Percentiles rank a stretch among this genome's conserved stretches.
Evolutionary conservation across 35 echinoderm and acorn worm genomes (phyloP).

Genomic region (Holothuria glaberrima): DNA sequence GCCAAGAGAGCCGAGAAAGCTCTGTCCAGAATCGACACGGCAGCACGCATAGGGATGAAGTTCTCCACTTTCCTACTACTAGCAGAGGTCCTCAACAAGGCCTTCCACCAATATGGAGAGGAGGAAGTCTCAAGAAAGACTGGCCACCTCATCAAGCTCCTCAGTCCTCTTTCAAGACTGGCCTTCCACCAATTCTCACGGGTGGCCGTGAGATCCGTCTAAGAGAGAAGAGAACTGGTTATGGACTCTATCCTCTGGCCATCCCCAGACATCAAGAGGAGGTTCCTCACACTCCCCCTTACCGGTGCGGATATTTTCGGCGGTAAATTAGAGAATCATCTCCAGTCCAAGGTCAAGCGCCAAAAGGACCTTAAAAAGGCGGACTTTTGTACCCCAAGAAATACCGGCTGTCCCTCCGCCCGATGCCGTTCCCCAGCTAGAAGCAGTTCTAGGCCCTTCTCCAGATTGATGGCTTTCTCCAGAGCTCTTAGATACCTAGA

Average conservation of each 20-base stretch:
- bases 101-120: not conserved
- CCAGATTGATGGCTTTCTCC: not conserved
- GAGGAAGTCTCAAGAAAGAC: not conserved
- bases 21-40: not conserved
- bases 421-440: too few relatives aligned
- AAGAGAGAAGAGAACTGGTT: not conserved
- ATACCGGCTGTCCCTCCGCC: too few relatives aligned
- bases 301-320: not conserved
- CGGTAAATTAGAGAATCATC: not conserved
- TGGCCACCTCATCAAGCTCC: not conserved
- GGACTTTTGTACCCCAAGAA: too few relatives aligned
- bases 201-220: not conserved
- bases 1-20: too few relatives aligned
- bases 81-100: not conserved
- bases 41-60: not conserved
- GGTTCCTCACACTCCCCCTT: not conserved
- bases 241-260: not conserved
- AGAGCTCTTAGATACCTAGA: too few relatives aligned
- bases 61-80: not conserved
- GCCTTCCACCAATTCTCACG: not conserved
- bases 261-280: not conserved
- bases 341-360: too few relatives aligned
- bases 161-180: not conserved
- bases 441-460: not conserved
- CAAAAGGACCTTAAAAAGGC: too few relatives aligned